Evolutionary conservation across 2,113 vertebrate species (phyloP), one percentile per base, ranked within the genome.

Genomic region (Ictalurus punctatus): DNA sequence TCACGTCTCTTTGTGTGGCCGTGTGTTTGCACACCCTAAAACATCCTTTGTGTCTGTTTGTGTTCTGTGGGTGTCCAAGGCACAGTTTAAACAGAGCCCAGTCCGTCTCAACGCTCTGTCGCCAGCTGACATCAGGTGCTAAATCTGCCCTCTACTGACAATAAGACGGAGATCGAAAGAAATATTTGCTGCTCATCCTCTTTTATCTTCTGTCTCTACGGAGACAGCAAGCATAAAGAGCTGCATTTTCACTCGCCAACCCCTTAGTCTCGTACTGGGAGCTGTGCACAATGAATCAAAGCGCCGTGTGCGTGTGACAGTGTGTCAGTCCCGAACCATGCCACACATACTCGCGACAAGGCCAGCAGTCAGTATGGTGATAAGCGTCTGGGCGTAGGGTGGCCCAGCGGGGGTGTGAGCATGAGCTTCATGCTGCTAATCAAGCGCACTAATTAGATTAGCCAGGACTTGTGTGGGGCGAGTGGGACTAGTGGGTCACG

Each of bases 381-480:
- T 91, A 89, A 89, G 90, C 86, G 88, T 54, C 83, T 87, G 85
- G 88, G 90, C 88, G 86, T 89, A 88, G 86, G 90, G 86, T 76
- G 84, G 84, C 91, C 73, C 90, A 86, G 88, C 84, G 76, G 89
- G 67, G 83, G 87, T 90, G 78, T 90, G 92, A 93, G 93, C 91
- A 79, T 92, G 91, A 93, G 93, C 94, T 93, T 94, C 93, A 92
- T 91, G 40, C 90, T 85, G 90, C 71, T 95, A 96, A 96, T 96
- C 94, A 96, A 93, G 93, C 94, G 92, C 92, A 87, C 94, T 95
- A 95, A 96, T 96, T 95, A 95, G 94, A 95, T 96, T 96, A 96
- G 90, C 25, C 88, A 23, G 52, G 81, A 88, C 92, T 92, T 93
- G 93, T 93, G 91, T 93, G 90, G 91, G 91, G 93, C 92, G 90